Conservation (phyloP, 2,888 invertebrate species). For the Chydorus sphaericus region DNA sequence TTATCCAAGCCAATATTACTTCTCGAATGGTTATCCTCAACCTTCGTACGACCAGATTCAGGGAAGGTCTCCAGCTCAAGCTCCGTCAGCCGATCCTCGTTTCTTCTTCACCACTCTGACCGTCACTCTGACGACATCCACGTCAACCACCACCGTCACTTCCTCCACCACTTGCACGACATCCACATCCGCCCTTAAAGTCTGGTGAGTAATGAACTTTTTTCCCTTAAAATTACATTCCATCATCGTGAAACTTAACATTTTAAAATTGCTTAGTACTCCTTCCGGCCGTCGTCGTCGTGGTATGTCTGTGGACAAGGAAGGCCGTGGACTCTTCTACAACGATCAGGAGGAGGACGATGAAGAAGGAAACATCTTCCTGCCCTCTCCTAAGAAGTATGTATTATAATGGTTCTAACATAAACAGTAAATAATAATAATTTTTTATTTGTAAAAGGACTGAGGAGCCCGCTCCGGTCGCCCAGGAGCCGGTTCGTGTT, state of each 20-base stretch:
- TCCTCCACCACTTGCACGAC: neutral
- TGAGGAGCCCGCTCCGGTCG: neutral
- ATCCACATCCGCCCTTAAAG: neutral
- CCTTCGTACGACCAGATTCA: neutral
- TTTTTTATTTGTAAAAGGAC: neutral
- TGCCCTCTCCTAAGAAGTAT: neutral
- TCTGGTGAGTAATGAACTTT: too few relatives aligned
- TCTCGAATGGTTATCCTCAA: neutral
- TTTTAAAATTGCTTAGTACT: too few relatives aligned
- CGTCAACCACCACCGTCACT: neutral
- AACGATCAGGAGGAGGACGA: neutral
- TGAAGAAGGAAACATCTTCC: neutral
- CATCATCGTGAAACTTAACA: too few relatives aligned
- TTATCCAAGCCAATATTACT: neutral
- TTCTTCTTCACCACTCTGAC: neutral
- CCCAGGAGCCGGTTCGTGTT: neutral
- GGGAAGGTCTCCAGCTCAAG: too few relatives aligned
- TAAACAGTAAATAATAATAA: neutral
- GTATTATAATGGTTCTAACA: neutral
- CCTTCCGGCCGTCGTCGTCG: conserved; percentile 2
- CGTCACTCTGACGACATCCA: neutral
- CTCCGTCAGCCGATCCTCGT: neutral
- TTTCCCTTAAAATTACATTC: too few relatives aligned
- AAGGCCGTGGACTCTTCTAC: neutral
- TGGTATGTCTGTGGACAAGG: neutral